Evolutionary conservation across 2,113 vertebrate species (phyloP), one percentile per base, ranked within the genome.

Genomic region (Callospermophilus lateralis): DNA sequence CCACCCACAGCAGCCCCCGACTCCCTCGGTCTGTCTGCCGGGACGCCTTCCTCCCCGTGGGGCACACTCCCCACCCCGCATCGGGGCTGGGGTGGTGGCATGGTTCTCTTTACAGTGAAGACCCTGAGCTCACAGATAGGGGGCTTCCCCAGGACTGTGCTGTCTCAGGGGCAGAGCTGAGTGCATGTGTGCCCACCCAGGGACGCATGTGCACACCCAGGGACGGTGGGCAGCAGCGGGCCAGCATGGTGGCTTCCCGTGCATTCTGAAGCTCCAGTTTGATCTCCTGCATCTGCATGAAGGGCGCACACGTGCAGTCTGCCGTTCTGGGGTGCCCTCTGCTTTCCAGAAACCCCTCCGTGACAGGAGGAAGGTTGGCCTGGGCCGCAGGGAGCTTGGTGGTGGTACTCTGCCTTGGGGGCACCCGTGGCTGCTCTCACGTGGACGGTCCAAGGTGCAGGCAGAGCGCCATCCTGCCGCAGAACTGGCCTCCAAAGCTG

Each of bases 391-490:
- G 17, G 5, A 1, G 53, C 45, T 45, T 8, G 28, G 7, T 12
- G 63, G 15, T 8, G 6, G 20, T 51, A 1, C 3, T 9, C 51
- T 37, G n/a, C 1, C 1, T 73, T 28, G 55, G 48, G 26, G 3
- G n/a, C 16, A 16, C 19, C 1, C 0, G 0, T 2, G 48, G 24
- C 39, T 32, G 48, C 94, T 92, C 79, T 92, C 95, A 42, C n/a
- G 2, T 8, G 89, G 97, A n/a, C 96, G 95, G 97, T 97, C 97
- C 95, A 78, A 95, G 48, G 48, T 51, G 48, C 48, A 20, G 55
- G 88, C 91, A 77, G 97, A 84, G 92, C 97, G 81, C 84, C 19
- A 84, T 77, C 97, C 96, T 95, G 94, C 96, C 94, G 72, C 28
- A 0, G 79, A 95, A 97, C 88, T 77, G 98, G 95, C 89, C 93